phyloP scores from a whole-genome alignment of 2,113 vertebrate genomes.

The Callipepla californica region DNA sequence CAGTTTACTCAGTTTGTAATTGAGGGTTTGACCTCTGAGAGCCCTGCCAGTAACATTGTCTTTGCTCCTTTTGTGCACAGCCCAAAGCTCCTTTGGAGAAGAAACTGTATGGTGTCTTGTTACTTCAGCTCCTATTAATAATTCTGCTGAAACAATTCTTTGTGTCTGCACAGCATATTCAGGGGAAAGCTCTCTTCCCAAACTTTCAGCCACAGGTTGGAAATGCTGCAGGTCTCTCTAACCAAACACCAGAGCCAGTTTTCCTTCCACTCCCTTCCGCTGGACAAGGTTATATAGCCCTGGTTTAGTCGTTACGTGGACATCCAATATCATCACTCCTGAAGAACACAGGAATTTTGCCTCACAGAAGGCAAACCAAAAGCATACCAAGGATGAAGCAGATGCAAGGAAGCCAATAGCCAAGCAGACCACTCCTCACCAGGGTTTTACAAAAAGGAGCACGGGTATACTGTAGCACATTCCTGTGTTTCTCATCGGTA shows the following conservation, averaged over 20 bases:
- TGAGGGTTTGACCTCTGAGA: constrained; percentile 73
- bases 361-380: neutral
- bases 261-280: neutral
- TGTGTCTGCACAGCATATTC: neutral
- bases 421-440: neutral
- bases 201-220: neutral
- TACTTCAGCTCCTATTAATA: neutral
- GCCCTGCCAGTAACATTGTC: neutral
- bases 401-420: neutral
- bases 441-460: neutral
- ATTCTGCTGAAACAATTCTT: neutral
- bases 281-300: neutral
- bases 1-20: constrained; percentile 67
- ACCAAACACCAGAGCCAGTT: neutral
- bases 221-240: neutral
- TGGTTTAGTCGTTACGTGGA: neutral
- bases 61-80: neutral
- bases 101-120: rapidly evolving
- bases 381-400: rapidly evolving
- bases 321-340: neutral
- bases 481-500: neutral
- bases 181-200: neutral
- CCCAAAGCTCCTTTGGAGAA: neutral
- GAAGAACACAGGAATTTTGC: neutral
- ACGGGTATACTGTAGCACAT: neutral